Base-by-base conservation (phyloP, 2,113 vertebrate species). In the Anseranas semipalmata region DNA sequence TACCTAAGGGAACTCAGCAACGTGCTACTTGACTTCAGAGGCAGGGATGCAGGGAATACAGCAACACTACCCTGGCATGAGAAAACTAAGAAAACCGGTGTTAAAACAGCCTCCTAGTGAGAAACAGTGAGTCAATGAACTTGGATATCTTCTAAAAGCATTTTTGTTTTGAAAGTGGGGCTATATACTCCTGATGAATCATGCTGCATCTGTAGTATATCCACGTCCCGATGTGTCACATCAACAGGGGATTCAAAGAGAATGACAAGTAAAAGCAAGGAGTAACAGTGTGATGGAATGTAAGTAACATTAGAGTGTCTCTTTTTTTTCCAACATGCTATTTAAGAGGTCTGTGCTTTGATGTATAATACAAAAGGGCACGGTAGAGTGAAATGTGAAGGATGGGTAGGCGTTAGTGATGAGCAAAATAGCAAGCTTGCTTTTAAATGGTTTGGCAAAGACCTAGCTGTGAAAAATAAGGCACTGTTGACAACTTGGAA, bases 361-460 rank as follows among this genome's bases (percentile, higher is more conserved):
- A 94, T 95, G 91, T 89, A 43, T 95, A 90, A 95, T 94, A 95
- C 71, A 86, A 90, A 97, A 97, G 95, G 91, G 79, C 86, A 92
- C 41, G n/a, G 68, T 80, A 58, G 88, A 96, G 62, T 65, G 94
- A 84, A 86, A 90, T 75, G 95, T 93, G 90, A 96, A 93, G 37
- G 70, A 85, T 88, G 55, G 88, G 88, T 96, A 91, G 84, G 89
- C 30, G 78, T 95, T 75, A 85, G 70, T 91, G 80, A 87, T 81
- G 85, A 93, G 90, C 91, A 95, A 95, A 95, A 95, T 81, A 89
- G 20, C 74, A 96, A 83, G 60, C 74, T 87, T 91, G 74, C 72
- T 95, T 95, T 94, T 66, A 82, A 94, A 92, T 63, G 73, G 53
- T 35, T 97, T 97, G 94, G 79, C 93, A 93, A 90, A 91, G 68